Percentiles rank a stretch among this genome's conserved stretches.
These are phyloP conservation scores for Ligdia adustata DNA, from an alignment of 2,888 invertebrate genomes.

Conservation along the genomic window DNA sequence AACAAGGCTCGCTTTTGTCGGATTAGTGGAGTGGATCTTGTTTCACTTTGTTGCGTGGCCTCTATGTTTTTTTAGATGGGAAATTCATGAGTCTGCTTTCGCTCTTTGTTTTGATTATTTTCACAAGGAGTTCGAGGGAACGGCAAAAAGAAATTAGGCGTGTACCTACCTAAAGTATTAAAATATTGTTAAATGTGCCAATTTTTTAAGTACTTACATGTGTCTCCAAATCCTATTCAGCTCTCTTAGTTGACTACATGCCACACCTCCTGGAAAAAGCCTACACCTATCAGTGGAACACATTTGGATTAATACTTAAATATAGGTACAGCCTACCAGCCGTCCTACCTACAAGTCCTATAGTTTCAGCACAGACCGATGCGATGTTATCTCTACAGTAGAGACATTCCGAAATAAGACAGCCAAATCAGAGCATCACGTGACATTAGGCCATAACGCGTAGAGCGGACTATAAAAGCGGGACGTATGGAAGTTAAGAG, in stretches of 20 bases:
- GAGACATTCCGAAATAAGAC: slow-evolving; percentile 33
- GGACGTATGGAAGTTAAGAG: slow-evolving; percentile 80
- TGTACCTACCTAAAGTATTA: too few relatives aligned
- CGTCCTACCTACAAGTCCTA: too few relatives aligned
- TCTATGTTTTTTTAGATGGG: slow-evolving; percentile 73
- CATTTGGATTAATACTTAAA: too few relatives aligned
- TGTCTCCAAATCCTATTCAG: too few relatives aligned
- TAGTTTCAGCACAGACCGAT: too few relatives aligned
- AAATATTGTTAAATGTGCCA: too few relatives aligned
- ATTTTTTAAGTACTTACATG: too few relatives aligned
- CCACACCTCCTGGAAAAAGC: too few relatives aligned
- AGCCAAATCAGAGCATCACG: slow-evolving; percentile 68
- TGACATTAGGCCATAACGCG: slow-evolving; percentile 79
- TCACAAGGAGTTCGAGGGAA: slow-evolving; percentile 11
- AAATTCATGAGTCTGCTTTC: slow-evolving; percentile 65
- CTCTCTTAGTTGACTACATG: too few relatives aligned
- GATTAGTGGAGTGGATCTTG: slow-evolving; percentile 84
- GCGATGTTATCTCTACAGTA: slow-evolving; percentile 24
- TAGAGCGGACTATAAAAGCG: slow-evolving; percentile 77
- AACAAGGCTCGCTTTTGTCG: slow-evolving; percentile 84
- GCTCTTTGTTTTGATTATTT: slow-evolving; percentile 51
- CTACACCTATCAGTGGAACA: too few relatives aligned
- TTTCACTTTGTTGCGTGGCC: slow-evolving; percentile 82
- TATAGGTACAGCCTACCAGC: too few relatives aligned
- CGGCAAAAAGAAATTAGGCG: too few relatives aligned